A percentile compares a stretch with the other conserved stretches of the same genome.
phyloP scores from a whole-genome alignment of 2,113 vertebrate species.

The Anarrhichthys ocellatus region DNA sequence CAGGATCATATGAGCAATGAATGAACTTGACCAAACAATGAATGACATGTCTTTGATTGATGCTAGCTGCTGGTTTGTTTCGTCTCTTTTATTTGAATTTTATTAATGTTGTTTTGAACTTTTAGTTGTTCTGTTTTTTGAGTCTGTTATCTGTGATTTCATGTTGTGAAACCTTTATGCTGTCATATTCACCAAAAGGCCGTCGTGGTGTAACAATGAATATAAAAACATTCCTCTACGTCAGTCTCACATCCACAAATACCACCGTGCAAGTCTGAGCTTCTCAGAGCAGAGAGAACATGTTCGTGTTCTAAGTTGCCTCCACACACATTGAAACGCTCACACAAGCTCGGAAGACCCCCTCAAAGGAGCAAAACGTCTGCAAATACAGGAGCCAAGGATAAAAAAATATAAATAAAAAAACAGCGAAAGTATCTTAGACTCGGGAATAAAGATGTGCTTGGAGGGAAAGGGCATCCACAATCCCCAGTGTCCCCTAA shows the following conservation, averaged over 20 bases:
- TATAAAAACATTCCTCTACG: not conserved
- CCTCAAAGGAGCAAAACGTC: not conserved
- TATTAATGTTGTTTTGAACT: too few species aligned
- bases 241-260: not conserved
- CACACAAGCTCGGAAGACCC: not conserved
- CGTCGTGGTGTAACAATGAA: not conserved
- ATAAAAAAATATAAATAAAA: not conserved
- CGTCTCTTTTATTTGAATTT: too few species aligned
- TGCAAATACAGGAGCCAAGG: not conserved
- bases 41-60: too few species aligned
- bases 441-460: conserved; percentile 14
- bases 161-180: too few species aligned
- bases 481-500: conserved; percentile 39
- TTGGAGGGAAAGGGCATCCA: conserved; percentile 21
- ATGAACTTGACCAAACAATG: too few species aligned
- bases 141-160: too few species aligned
- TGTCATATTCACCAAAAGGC: not conserved
- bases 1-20: too few species aligned
- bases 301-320: not conserved
- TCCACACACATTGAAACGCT: not conserved
- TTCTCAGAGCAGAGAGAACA: not conserved
- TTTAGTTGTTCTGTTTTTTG: too few species aligned
- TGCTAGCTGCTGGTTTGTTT: too few species aligned
- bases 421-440: conserved; percentile 3
- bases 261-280: not conserved